Evolutionary conservation across 2,113 vertebrate genomes (phyloP), one percentile per base, ranked within the genome.

Genomic region (Microtus montanus): DNA sequence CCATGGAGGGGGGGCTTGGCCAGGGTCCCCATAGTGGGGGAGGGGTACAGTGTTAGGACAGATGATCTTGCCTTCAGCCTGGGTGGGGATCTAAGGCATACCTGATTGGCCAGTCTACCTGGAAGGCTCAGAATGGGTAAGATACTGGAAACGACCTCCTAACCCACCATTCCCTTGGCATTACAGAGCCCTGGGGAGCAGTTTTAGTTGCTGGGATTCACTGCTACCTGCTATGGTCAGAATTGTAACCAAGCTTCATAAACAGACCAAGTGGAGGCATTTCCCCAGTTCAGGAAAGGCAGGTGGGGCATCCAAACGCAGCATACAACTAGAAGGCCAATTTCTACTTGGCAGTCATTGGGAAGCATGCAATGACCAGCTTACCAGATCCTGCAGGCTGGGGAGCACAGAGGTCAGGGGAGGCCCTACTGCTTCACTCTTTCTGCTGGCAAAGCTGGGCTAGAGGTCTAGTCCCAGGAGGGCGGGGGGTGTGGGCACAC

Each of bases 81-180:
- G 8, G 64, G 30, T 68, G 64, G 11, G 64, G 33, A 52, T 24
- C 44, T n/a, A 30, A 35, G 64, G 33, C 33, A 44, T 15, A 30
- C 98, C 99, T 0, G 98, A 99, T 95, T 99, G 98, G 84, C 0
- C 17, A 96, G 99, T 99, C 35, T 99, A 99, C 97, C 98, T 99
- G 77, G 99, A 99, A 95, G 99, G 99, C 54, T 98, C 98, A 0
- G 98, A 98, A 10, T 75, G 99, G 90, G 98, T 98, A 20, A 98
- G 94, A 77, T 8, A 35, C 63, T 47, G 9, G 83, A 19, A 30
- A 66, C 33, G 17, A 12, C 3, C 30, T 54, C 28, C 68, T n/a
- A 3, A 58, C 2, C 41, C 17, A 15, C 11, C 9, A 0, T 11
- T 44, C 35, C 54, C 15, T 44, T 14, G 24, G 4, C 41, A 61